Base-by-base conservation (phyloP, 1,140 invertebrate genomes). In the Drosophila kanapiae region DNA sequence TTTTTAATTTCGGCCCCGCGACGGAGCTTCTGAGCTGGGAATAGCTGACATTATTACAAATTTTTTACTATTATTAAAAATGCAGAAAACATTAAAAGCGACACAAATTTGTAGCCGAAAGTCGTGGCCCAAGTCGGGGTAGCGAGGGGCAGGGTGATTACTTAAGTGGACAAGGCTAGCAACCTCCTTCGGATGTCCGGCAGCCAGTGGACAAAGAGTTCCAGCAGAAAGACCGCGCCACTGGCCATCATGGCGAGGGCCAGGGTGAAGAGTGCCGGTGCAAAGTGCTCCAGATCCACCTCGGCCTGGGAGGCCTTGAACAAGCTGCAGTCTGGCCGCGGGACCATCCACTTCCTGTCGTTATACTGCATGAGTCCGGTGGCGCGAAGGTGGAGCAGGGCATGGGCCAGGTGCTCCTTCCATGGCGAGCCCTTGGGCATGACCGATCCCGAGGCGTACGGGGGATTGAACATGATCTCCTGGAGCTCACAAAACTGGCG, bases 261-360 rank as follows among this genome's bases (percentile, higher is more conserved):
- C 13, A 92, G 49, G 6, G 82, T 53, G 4, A 86, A 70, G 7
- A 92, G 72, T 6, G 85, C 84, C 18, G 91, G 90, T 10, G 80
- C 78, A 70, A 92, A 90, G 59, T 92, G 80, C 42, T 87, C 75
- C 0, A 92, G 56, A 57, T 92, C 91, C 16, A 92, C 84, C 45
- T 92, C 82, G 7, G 80, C 78, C 29, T 82, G 63, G 18, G 75
- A 48, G 11, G 70, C 67, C 31, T 75, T 78, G 6, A 75, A 60
- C 4, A 90, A 31, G 14, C 57, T 75, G 49, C 91, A 92, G 60
- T 92, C 86, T 0, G 79, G 85, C 40, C 72, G 70, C 13, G 59
- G 18, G 3, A 86, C 45, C 29, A 53, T 57, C 91, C 91, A 92
- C n/a, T 59, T 37, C 13, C 56, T 75, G 16, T 87, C 82, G 23